phyloP scores from a whole-genome alignment of 2,888 invertebrate species.

The Drosophila antonietae region DNA sequence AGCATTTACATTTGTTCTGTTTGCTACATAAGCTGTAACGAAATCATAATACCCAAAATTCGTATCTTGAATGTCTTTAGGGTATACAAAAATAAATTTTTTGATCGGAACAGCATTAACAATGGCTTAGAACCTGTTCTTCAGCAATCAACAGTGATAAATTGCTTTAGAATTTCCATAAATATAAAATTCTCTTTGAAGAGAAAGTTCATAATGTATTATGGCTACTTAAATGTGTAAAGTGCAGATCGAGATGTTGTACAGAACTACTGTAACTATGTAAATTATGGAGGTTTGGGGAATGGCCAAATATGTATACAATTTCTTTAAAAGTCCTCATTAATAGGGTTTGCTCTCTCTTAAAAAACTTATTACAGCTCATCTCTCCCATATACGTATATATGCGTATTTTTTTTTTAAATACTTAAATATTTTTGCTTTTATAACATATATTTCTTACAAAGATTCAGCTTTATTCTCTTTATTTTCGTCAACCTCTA shows the following conservation, averaged over 20 bases:
- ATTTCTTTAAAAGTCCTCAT: too few species aligned
- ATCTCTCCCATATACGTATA: too few species aligned
- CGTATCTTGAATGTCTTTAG: neutral
- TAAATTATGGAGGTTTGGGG: too few species aligned
- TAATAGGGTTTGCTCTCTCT: too few species aligned
- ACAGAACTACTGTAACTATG: too few species aligned
- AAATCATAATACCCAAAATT: neutral
- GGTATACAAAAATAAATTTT: conserved; percentile 33
- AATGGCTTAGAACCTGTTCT: conserved; percentile 66
- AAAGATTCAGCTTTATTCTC: too few species aligned
- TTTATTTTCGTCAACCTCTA: too few species aligned
- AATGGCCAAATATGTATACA: too few species aligned
- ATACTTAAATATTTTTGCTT: neutral
- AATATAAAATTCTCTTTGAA: conserved; percentile 32
- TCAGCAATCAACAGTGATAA: conserved; percentile 57
- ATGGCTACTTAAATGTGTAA: neutral
- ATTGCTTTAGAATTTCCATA: conserved; percentile 50
- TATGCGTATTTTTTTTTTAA: too few species aligned
- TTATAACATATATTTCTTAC: too few species aligned
- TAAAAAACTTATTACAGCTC: too few species aligned
- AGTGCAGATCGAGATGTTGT: too few species aligned
- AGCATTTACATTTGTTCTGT: neutral
- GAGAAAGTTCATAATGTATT: conserved; percentile 20
- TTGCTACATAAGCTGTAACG: neutral
- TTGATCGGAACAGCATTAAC: conserved; percentile 54